Evolutionary conservation across 2,888 invertebrate species (phyloP), one percentile per base, ranked within the genome.

Genomic region (Sthenelais limicola): DNA sequence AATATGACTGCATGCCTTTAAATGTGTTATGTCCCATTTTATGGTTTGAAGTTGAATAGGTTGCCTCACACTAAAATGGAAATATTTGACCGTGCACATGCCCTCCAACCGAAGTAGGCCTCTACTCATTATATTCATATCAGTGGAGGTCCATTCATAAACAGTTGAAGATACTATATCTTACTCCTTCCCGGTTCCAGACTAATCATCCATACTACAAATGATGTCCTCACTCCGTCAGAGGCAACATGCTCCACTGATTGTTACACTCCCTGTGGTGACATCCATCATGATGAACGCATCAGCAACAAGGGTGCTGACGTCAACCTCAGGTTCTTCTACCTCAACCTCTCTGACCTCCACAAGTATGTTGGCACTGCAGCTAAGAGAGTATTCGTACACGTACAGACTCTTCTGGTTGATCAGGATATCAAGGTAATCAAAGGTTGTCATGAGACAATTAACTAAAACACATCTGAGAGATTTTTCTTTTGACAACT

Each of bases 361-460:
- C n/a, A 33, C 15, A 18, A 33, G 26, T 51, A 32, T 49, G 68
- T 68, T 24, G 52, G 68, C 2, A 3, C 7, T 28, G 33, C 24
- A 1, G 48, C 68, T 9, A 51, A 68, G 35, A 35, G 68, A 12
- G 68, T 68, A 30, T 51, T 24, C n/a, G 49, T 68, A 3, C 28
- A 68, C 43, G 68, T 49, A 12, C 68, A 68, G 52, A 68, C 68
- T 3, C 49, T 68, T 5, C 26, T 68, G 7, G 49, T 68, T 68
- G 52, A 68, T 24, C 3, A 24, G 1, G 68, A 68, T 26, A 43
- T 68, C 1, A 26, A 68, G 3, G 15, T 67, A 4, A 56, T 18
- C 32, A 33, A 3, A 26, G 28, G 7, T 58, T 21, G 28, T 52
- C n/a, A n/a, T n/a, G n/a, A n/a, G n/a, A n/a, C n/a, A n/a, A n/a